phyloP scores from a whole-genome alignment of 64 coral and sea anemone species.

The Cladopsammia gracilis region DNA sequence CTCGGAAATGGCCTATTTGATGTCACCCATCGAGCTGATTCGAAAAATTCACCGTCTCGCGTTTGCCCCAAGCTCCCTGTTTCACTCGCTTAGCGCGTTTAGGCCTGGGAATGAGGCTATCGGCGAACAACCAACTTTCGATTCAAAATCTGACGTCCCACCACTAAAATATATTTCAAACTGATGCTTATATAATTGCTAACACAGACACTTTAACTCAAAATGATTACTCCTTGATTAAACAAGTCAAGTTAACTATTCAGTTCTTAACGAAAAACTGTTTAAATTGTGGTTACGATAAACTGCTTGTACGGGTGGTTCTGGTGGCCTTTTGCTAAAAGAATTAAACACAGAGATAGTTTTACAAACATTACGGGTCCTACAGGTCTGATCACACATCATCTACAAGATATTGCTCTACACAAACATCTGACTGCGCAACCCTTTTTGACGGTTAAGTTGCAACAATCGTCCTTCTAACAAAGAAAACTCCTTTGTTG shows the following conservation, averaged over 20 bases:
- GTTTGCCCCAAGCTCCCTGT: too few species aligned
- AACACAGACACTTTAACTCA: too few species aligned
- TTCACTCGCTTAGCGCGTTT: too few species aligned
- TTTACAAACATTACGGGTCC: conserved; percentile 9
- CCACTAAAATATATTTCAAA: neutral
- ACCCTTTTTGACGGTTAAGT: too few species aligned
- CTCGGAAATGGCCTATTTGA: too few species aligned
- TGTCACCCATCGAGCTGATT: too few species aligned
- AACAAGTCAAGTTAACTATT: neutral
- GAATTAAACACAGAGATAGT: neutral
- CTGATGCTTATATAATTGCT: neutral
- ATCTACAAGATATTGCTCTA: neutral
- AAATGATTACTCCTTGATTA: neutral
- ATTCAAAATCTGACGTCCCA: too few species aligned
- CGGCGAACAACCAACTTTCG: too few species aligned
- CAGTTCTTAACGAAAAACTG: too few species aligned
- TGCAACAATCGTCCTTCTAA: neutral
- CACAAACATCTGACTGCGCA: neutral
- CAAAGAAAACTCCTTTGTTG: neutral
- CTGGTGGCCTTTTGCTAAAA: neutral
- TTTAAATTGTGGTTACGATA: neutral
- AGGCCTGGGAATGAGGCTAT: too few species aligned
- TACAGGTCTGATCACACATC: conserved; percentile 7
- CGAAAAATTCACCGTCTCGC: too few species aligned
- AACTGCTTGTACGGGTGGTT: conserved; percentile 17